phyloP scores from a whole-genome alignment of 1,140 invertebrate genomes.

The Drosophila persimilis region DNA sequence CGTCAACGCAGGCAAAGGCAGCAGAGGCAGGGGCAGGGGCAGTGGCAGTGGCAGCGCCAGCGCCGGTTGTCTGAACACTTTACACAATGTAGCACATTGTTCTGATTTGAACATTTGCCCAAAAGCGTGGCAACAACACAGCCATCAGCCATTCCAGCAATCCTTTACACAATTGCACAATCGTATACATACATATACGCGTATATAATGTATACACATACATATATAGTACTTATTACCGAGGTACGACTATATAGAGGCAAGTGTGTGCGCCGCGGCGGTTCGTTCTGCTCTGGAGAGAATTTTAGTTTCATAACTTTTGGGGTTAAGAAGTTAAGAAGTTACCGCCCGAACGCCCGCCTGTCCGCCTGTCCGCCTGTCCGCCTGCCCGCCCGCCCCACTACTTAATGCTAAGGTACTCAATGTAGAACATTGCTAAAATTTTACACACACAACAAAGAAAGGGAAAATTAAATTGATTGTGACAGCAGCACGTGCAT shows the following conservation, averaged over 20 bases:
- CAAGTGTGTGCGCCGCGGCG: slow-evolving; percentile 10
- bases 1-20: slow-evolving; percentile 23
- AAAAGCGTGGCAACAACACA: slow-evolving; percentile 55
- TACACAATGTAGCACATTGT: slow-evolving; percentile 74
- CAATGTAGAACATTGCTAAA: slow-evolving; percentile 66
- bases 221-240: too few relatives aligned
- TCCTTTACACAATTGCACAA: slow-evolving; percentile 69
- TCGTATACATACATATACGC: slow-evolving; percentile 11
- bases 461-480: slow-evolving; percentile 59
- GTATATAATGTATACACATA: slow-evolving; percentile 1
- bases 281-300: slow-evolving; percentile 34
- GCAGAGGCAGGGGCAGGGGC: slow-evolving; percentile 3
- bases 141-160: slow-evolving; percentile 48
- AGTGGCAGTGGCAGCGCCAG: slow-evolving; percentile 17
- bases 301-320: slow-evolving; percentile 31
- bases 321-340: slow-evolving; percentile 35
- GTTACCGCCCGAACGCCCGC: neutral
- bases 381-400: neutral
- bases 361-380: neutral
- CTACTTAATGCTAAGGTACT: slow-evolving; percentile 42
- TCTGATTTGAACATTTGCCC: slow-evolving; percentile 69
- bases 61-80: slow-evolving; percentile 63
- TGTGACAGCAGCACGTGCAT: slow-evolving; percentile 66
- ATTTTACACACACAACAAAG: slow-evolving; percentile 39
- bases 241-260: slow-evolving; percentile 8